Conservation (phyloP, 2,888 invertebrate genomes). For the Euzetes globulus region DNA sequence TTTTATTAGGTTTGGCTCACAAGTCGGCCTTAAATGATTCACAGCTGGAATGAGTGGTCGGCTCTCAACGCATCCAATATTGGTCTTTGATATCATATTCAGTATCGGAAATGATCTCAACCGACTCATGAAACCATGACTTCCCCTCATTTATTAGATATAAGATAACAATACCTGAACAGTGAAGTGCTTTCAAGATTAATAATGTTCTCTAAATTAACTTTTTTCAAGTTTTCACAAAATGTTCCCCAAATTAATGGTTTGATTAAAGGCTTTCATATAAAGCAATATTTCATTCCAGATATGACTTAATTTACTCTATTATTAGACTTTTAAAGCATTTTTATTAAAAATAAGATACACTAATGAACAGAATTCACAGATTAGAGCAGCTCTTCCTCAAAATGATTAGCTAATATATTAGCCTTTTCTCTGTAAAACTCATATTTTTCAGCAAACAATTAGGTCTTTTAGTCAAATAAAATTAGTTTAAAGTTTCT, state of each 20-base stretch:
- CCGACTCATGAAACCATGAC: slow-evolving; percentile 21
- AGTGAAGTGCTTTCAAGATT: not conserved
- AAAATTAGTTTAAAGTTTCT: no score
- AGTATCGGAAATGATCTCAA: slow-evolving; percentile 25
- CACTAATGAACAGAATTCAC: no score
- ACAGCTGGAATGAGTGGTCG: slow-evolving; percentile 1
- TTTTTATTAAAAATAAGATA: not conserved
- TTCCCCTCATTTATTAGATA: slow-evolving; percentile 18
- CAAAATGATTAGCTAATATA: no score
- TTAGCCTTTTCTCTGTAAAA: no score
- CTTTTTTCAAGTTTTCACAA: not conserved
- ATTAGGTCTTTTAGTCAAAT: no score
- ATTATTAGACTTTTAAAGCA: not conserved
- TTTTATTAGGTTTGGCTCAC: slow-evolving; percentile 3
- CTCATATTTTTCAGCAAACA: no score
- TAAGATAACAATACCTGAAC: slow-evolving; percentile 16
- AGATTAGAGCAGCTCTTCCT: no score
- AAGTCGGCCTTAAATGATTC: not conserved
- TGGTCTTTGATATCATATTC: slow-evolving; percentile 13
- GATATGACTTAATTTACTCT: not conserved
- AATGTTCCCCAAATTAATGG: not conserved
- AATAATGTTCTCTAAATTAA: not conserved
- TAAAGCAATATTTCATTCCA: not conserved
- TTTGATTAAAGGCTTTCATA: no score
- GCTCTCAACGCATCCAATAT: slow-evolving; percentile 4